A percentile compares a stretch with the other conserved stretches of the same genome.
Conservation (phyloP, 1,140 invertebrate species). For the Aphaenogaster rudis region DNA sequence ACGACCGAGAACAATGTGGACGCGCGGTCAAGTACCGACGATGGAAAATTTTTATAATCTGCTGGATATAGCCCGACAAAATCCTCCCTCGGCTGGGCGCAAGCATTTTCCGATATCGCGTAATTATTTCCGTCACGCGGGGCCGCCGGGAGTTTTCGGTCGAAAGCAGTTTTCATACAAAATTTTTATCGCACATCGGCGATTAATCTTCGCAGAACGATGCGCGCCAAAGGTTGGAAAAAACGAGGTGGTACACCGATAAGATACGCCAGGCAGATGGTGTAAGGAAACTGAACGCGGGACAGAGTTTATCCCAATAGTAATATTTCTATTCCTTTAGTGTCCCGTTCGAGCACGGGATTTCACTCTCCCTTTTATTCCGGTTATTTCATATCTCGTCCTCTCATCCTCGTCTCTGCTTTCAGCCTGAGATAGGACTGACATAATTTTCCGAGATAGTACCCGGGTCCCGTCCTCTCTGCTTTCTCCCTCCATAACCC, state of each 20-base stretch:
- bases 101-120: slow-evolving; percentile 52
- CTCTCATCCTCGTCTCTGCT: slow-evolving; percentile 77
- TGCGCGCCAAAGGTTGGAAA: slow-evolving; percentile 8
- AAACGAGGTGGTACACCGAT: slow-evolving; percentile 56
- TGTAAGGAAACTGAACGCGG: slow-evolving; percentile 7
- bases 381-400: slow-evolving; percentile 77
- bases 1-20: slow-evolving; percentile 36
- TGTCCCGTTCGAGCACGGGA: slow-evolving; percentile 69
- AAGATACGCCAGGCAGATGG: slow-evolving; percentile 43
- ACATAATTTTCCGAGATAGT: slow-evolving; percentile 83
- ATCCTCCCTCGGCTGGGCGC: not conserved
- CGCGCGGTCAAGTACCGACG: slow-evolving; percentile 36
- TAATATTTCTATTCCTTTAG: slow-evolving; percentile 76
- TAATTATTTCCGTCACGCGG: slow-evolving; percentile 50
- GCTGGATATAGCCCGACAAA: slow-evolving; percentile 1
- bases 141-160: slow-evolving; percentile 31
- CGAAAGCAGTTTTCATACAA: slow-evolving; percentile 26
- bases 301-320: slow-evolving; percentile 68
- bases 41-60: slow-evolving; percentile 54
- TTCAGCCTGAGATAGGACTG: slow-evolving; percentile 79
- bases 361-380: slow-evolving; percentile 79
- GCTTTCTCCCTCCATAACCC: not conserved
- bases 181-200: slow-evolving; percentile 61
- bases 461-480: slow-evolving; percentile 18
- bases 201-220: slow-evolving; percentile 54